Conservation (phyloP, 2,797 vertebrate genomes). For the Leptatherina wallacei region DNA sequence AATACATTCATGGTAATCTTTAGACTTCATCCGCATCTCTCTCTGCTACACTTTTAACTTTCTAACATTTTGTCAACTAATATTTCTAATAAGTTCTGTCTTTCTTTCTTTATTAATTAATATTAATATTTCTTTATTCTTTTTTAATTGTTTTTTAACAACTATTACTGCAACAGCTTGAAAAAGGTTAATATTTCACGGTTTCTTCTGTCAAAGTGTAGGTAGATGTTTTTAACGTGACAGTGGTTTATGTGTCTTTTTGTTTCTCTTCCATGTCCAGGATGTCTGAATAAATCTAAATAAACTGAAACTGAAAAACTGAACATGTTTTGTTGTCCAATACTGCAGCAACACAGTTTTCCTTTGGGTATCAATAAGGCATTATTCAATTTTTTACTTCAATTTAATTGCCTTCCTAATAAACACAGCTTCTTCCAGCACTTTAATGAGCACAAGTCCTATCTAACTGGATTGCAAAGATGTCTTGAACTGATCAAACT, state of each 20-base stretch:
- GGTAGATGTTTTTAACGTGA: too few relatives aligned
- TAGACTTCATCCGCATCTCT: neutral
- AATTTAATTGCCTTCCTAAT: neutral
- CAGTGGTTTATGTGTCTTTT: too few relatives aligned
- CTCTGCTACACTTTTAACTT: neutral
- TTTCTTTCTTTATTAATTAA: neutral
- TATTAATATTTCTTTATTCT: too few relatives aligned
- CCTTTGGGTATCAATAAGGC: neutral
- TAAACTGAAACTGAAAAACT: too few relatives aligned
- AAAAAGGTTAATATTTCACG: too few relatives aligned
- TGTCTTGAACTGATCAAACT: slow-evolving; percentile 26
- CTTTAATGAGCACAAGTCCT: slow-evolving; percentile 4
- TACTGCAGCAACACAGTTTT: neutral
- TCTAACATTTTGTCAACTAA: neutral
- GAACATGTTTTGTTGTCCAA: neutral
- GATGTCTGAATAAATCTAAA: too few relatives aligned
- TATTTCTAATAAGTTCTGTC: too few relatives aligned
- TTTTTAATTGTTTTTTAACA: neutral
- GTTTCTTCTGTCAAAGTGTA: too few relatives aligned
- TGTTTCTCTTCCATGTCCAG: too few relatives aligned
- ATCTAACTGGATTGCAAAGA: slow-evolving; percentile 10
- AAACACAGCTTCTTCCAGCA: neutral
- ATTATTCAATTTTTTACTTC: neutral
- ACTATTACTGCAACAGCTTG: neutral
- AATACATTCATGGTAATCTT: neutral